Base-by-base conservation (phyloP, 2,888 invertebrate genomes). In the Frankliniella fusca region DNA sequence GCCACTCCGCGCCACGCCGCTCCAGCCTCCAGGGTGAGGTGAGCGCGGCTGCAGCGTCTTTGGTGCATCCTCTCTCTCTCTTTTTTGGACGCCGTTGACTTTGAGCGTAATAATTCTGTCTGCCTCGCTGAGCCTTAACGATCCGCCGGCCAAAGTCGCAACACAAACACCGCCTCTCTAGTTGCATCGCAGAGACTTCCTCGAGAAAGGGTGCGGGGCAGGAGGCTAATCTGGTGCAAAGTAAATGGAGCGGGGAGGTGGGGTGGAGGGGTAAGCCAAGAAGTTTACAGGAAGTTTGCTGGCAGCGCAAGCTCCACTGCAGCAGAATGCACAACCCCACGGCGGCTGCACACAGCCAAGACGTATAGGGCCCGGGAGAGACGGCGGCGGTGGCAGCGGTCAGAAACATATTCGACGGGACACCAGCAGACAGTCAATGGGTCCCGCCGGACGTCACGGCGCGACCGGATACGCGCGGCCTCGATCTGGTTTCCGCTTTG, bases 101-200 rank as follows among this genome's bases (percentile, higher is more conserved):
- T 38, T 38, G 38, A 38, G 38, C 38, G 38, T 38, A 38, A 38
- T 38, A 38, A 38, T 38, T 38, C 38, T 38, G 38, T 38, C 38
- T 38, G 38, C 38, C 38, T 38, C 38, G 38, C 38, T 38, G 54
- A 20, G 20, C 54, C 70, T 23, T 76, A 76, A 76, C 70, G 70
- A 76, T 76, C 70, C 27, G 70, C 23, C 70, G 70, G 11, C 70
- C 70, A 76, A 76, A 76, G 70, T 76, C 70, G 23, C 70, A 76
- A 27, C 70, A 76, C 70, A 76, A 76, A 76, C 70, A 76, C 23
- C 27, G 70, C 10, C 70, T 23, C 70, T 76, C 27, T 76, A 76
- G 70, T 76, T 76, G 70, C 70, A 76, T 76, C 70, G 70, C 70
- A 27, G 27, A 23, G 70, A 76, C 27, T 9, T 9, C 18, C 61